These are phyloP conservation scores for Ophraella communa DNA, from an alignment of 2,888 invertebrate species.

Conservation along the genomic window DNA sequence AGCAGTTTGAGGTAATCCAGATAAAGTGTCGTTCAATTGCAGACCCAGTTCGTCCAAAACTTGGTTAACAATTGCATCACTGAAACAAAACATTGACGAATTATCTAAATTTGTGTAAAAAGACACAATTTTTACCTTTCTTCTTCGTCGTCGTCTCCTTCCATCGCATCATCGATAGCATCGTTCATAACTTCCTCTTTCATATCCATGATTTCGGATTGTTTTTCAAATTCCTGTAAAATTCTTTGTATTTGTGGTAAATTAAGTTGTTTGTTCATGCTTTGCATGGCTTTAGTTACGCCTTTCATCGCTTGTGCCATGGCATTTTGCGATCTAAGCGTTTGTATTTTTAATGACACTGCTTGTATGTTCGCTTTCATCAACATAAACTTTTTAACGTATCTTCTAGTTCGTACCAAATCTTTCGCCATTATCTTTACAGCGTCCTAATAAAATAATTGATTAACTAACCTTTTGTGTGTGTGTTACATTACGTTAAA, in stretches of 20 bases:
- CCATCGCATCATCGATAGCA: constrained; percentile 99
- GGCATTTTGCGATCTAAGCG: constrained; percentile 95
- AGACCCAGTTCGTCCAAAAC: constrained; percentile 97
- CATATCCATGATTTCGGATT: constrained; percentile 99
- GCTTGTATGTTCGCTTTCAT: constrained; percentile 99
- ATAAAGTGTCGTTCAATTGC: constrained; percentile 91
- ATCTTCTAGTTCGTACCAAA: constrained; percentile 92
- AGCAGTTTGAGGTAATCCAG: constrained; percentile 79
- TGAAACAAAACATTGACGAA: no score
- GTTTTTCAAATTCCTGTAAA: constrained; percentile 96
- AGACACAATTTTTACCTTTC: constrained; percentile 76
- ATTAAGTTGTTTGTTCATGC: constrained; percentile 97
- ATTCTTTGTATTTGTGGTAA: constrained; percentile 99
- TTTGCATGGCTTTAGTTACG: constrained; percentile 97
- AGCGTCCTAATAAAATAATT: constrained; percentile 75
- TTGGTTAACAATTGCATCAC: constrained; percentile 93
- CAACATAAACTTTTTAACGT: constrained; percentile 97
- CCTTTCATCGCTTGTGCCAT: constrained; percentile 99
- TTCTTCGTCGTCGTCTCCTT: constrained; percentile 96
- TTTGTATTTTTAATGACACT: constrained; percentile 96
- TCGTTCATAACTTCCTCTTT: constrained; percentile 99
- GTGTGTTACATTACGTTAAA: background rate
- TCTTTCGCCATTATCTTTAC: constrained; percentile 99
- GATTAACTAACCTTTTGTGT: no score
- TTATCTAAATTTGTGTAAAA: background rate